Evolutionary conservation across 2,113 vertebrate species (phyloP).

Genomic region (Sciurus niger): DNA sequence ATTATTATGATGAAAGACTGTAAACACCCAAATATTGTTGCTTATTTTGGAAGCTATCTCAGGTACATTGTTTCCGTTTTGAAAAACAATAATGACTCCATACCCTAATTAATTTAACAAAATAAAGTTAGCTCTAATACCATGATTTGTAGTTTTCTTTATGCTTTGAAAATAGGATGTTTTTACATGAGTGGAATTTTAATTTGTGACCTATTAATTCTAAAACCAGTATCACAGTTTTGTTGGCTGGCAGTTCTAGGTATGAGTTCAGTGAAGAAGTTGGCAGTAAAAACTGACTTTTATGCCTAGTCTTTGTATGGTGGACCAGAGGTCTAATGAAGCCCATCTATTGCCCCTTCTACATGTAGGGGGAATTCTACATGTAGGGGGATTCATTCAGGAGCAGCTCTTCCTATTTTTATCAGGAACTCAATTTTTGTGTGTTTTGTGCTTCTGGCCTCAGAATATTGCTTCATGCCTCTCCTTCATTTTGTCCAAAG

Average conservation of each 20-base stretch:
- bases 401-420: neutral
- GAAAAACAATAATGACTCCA: neutral
- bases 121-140: constrained; percentile 33
- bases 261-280: constrained; percentile 47
- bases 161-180: constrained; percentile 48
- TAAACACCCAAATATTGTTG: constrained; percentile 99
- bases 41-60: constrained; percentile 99
- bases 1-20: constrained; percentile 99
- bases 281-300: constrained; percentile 1
- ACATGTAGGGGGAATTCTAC: neutral
- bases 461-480: neutral
- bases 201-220: constrained; percentile 59
- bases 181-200: constrained; percentile 56
- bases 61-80: constrained; percentile 90
- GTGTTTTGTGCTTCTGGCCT: constrained; percentile 32
- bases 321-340: neutral
- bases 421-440: neutral
- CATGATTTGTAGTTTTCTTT: neutral
- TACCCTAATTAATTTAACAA: constrained; percentile 37
- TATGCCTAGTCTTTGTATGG: neutral
- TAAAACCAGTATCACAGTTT: neutral
- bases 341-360: neutral
- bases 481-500: constrained; percentile 52
- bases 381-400: neutral
- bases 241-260: neutral